These are phyloP conservation scores for Diplodus puntazzo DNA, from an alignment of 2,797 vertebrate species.

Conservation along the genomic window DNA sequence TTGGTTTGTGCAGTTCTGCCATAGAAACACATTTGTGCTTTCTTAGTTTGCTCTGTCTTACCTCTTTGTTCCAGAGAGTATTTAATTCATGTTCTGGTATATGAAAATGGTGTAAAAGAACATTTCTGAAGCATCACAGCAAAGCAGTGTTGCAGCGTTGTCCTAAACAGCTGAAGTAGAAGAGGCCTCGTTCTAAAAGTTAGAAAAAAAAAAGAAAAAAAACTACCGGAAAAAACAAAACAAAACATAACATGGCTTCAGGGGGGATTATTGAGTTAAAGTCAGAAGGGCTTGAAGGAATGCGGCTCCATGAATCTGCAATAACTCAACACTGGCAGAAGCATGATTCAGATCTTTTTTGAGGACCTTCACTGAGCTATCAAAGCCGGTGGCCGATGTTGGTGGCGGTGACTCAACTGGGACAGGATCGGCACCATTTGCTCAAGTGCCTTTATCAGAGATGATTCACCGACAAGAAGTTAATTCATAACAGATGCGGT, in stretches of 20 bases:
- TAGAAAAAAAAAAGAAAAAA: no score
- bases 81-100: background rate
- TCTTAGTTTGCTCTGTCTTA: background rate
- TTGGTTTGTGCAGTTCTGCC: background rate
- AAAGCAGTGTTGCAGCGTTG: background rate
- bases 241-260: no score
- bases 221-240: no score
- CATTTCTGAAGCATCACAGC: background rate
- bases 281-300: background rate
- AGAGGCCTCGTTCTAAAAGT: background rate
- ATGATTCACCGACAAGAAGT: slow-evolving; percentile 50
- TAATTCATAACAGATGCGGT: slow-evolving; percentile 42
- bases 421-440: slow-evolving; percentile 20
- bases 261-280: background rate
- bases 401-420: slow-evolving; percentile 50
- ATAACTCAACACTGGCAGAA: slow-evolving; percentile 14
- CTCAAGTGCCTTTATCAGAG: slow-evolving; percentile 35
- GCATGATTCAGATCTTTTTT: slow-evolving; percentile 33
- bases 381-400: slow-evolving; percentile 1
- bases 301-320: background rate
- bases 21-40: background rate
- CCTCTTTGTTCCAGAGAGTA: background rate
- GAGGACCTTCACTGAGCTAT: slow-evolving; percentile 2
- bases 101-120: background rate
- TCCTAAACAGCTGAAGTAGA: background rate